phyloP scores from a whole-genome alignment of 2,113 vertebrate genomes.

The Pheucticus melanocephalus region DNA sequence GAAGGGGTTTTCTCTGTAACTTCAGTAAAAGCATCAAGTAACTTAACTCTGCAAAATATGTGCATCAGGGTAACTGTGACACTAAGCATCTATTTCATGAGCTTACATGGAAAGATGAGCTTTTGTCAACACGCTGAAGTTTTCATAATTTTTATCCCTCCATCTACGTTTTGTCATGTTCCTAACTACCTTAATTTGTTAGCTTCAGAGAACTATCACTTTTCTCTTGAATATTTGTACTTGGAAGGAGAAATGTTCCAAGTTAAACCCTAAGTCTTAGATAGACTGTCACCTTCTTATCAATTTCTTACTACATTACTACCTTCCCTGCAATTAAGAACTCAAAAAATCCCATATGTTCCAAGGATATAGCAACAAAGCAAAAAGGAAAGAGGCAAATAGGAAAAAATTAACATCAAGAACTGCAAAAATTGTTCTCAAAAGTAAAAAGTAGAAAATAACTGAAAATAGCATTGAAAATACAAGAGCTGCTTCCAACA shows the following conservation, averaged over 20 bases:
- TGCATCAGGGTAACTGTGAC: neutral
- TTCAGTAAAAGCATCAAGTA: neutral
- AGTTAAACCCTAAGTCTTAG: neutral
- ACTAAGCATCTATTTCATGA: neutral
- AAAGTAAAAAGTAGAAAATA: neutral
- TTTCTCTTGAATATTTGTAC: neutral
- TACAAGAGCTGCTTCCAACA: neutral
- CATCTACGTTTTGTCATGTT: neutral
- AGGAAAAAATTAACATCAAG: neutral
- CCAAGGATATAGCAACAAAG: neutral
- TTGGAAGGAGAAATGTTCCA: neutral
- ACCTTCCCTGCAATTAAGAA: neutral
- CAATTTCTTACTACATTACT: neutral
- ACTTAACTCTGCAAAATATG: neutral
- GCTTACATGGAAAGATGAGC: neutral
- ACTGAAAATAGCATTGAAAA: neutral
- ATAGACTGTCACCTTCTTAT: neutral
- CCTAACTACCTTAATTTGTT: neutral
- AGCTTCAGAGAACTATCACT: neutral
- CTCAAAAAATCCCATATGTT: neutral
- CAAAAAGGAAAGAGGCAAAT: neutral
- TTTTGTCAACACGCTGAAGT: neutral
- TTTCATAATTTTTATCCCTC: neutral
- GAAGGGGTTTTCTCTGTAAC: neutral
- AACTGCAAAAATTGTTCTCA: neutral